Base-by-base conservation (phyloP, 2,888 invertebrate genomes). In the Lepetodrilus schrolli region DNA sequence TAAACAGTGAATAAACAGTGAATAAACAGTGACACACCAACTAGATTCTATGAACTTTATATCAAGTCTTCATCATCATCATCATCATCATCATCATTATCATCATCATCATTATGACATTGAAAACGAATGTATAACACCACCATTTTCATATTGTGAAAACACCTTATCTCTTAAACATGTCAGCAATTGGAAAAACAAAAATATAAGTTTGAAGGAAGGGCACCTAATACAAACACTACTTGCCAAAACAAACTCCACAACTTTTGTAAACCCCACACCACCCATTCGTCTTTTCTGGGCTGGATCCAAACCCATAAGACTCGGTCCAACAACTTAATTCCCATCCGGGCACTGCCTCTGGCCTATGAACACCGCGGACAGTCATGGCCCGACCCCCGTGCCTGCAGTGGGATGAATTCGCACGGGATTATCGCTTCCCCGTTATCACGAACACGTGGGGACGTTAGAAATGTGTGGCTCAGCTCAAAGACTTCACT, bases 341-440 rank as follows among this genome's bases (percentile, higher is more conserved):
- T 23, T 34, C 13, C 13, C 7, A 58, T 58, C 58, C 58, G 26
- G 58, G 34, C 30, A 34, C 4, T 30, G 30, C 26, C 58, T 13
- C 30, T 30, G 30, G 30, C 26, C 58, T 13, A 34, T 30, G 30
- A 34, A 58, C 26, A 34, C 34, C 43, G n/a, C 10, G 4, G n/a
- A 43, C 13, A 10, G 17, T n/a, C n/a, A 17, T 43, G 43, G 43
- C 43, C 43, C 43, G 43, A 43, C 43, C 13, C 58, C 34, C 34
- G 17, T 4, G 58, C 30, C n/a, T 17, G 58, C 17, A 21, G n/a
- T 21, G 30, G 17, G 34, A 58, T 17, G 26, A 13, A 13, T 17
- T 58, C 30, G 26, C n/a, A 13, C 10, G 34, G 58, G 34, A 5
- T 58, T 58, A 58, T 58, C 58, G 34, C 58, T 58, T 58, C 58